A percentile compares a stretch with the other conserved stretches of the same genome.
Evolutionary conservation across 23 tunicate genomes (phyloP).

Genomic region (Phallusia fumigata): DNA sequence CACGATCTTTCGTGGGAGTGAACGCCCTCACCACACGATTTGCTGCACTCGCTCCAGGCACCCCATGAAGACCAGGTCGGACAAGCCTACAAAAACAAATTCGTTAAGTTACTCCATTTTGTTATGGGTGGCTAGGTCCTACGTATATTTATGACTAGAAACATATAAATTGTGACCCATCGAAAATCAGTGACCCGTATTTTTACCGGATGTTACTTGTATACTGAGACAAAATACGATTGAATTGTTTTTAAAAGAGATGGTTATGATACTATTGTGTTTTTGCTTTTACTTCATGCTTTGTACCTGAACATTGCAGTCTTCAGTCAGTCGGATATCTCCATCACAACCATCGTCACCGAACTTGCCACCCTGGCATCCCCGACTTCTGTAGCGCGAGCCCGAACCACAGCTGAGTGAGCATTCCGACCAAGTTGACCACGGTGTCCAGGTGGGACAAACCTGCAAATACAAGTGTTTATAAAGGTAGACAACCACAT

Average conservation of each 20-base stretch:
- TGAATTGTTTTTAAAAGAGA: too few relatives aligned
- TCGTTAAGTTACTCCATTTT: not conserved
- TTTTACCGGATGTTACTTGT: too few relatives aligned
- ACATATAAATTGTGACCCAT: too few relatives aligned
- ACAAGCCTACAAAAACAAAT: constrained; percentile 11
- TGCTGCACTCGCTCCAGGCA: constrained; percentile 37
- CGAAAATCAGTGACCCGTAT: too few relatives aligned
- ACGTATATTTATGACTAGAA: too few relatives aligned
- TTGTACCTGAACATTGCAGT: constrained; percentile 37
- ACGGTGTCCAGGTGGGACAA: constrained; percentile 33
- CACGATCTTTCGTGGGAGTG: constrained; percentile 23
- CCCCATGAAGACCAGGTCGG: constrained; percentile 52
- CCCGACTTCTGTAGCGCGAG: constrained; percentile 6
- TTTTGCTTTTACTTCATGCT: not conserved
- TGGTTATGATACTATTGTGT: not conserved
- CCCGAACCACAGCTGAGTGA: constrained; percentile 44
- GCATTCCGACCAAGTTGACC: constrained; percentile 44
- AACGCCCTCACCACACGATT: constrained; percentile 47
- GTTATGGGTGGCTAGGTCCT: too few relatives aligned
- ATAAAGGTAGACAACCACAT: not conserved
- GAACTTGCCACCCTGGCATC: constrained; percentile 4
- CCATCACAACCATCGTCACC: constrained; percentile 12
- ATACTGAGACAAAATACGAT: too few relatives aligned
- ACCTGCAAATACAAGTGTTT: constrained; percentile 10
- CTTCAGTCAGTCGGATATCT: not conserved